Evolutionary conservation across 2,888 invertebrate genomes (phyloP).

Genomic region (Parapristionchus giblindavisi): DNA sequence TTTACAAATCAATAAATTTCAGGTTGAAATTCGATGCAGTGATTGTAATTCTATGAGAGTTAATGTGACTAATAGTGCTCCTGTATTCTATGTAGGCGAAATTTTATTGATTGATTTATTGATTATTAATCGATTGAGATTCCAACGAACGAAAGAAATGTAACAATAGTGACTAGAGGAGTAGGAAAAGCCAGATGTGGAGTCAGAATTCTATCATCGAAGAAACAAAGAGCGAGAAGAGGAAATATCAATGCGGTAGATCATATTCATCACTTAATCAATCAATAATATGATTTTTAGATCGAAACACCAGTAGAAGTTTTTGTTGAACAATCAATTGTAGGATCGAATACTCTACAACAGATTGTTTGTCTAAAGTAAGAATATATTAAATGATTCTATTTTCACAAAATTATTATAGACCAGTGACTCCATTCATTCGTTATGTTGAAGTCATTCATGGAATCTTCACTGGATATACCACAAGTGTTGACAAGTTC

Average conservation of each 20-base stretch:
- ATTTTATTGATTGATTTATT: neutral
- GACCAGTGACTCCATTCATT: slow-evolving; percentile 52
- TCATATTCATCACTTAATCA: neutral
- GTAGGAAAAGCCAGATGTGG: slow-evolving; percentile 57
- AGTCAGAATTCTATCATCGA: slow-evolving; percentile 57
- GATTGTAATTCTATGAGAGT: slow-evolving; percentile 43
- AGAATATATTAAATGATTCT: neutral
- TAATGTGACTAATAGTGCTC: slow-evolving; percentile 49
- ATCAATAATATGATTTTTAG: neutral
- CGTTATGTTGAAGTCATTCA: slow-evolving; percentile 61
- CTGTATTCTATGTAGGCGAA: slow-evolving; percentile 49
- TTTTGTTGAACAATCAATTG: slow-evolving; percentile 50
- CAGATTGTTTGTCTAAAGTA: slow-evolving; percentile 64
- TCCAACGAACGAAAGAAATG: slow-evolving; percentile 51
- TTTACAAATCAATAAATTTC: slow-evolving; percentile 9
- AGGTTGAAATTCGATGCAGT: slow-evolving; percentile 46
- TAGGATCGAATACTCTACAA: slow-evolving; percentile 46
- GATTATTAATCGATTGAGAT: slow-evolving; percentile 45
- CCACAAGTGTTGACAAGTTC: slow-evolving; percentile 43
- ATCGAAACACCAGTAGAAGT: slow-evolving; percentile 60
- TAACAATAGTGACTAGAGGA: slow-evolving; percentile 53
- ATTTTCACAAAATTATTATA: slow-evolving; percentile 37
- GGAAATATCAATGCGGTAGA: slow-evolving; percentile 19
- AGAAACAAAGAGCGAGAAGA: slow-evolving; percentile 45
- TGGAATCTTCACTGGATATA: slow-evolving; percentile 63